Percentiles rank a stretch among this genome's conserved stretches.
These are phyloP conservation scores for Aphrophora alni DNA, from an alignment of 2,888 invertebrate genomes.

Conservation along the genomic window DNA sequence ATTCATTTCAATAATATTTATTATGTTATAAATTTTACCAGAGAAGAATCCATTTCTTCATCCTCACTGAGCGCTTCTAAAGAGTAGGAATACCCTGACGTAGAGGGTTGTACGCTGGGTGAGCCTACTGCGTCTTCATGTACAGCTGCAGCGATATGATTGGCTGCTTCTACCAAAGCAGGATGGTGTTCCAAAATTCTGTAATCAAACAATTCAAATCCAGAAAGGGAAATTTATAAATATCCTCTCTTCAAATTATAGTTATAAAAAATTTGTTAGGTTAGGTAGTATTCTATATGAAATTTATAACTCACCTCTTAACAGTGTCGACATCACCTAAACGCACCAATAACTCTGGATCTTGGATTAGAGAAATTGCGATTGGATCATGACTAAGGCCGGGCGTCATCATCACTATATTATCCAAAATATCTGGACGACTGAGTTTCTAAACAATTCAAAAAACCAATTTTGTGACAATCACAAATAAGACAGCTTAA, in stretches of 20 bases:
- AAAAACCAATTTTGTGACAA: slow-evolving; percentile 14
- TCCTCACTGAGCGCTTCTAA: slow-evolving; percentile 63
- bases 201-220: slow-evolving; percentile 23
- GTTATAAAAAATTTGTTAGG: too few species aligned
- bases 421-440: slow-evolving; percentile 65
- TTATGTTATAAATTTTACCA: too few species aligned
- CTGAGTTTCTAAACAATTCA: slow-evolving; percentile 53
- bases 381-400: slow-evolving; percentile 73
- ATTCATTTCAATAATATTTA: too few species aligned
- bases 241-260: too few species aligned
- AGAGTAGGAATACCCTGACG: slow-evolving; percentile 60
- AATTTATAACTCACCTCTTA: slow-evolving; percentile 59
- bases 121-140: slow-evolving; percentile 56
- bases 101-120: slow-evolving; percentile 46
- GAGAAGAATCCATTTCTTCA: slow-evolving; percentile 62
- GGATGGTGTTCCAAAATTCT: slow-evolving; percentile 74
- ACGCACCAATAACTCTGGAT: slow-evolving; percentile 76
- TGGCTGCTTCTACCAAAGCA: slow-evolving; percentile 71
- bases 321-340: slow-evolving; percentile 72
- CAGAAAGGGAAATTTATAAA: too few species aligned
- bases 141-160: slow-evolving; percentile 68
- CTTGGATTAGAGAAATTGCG: slow-evolving; percentile 76
- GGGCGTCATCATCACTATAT: slow-evolving; percentile 73
- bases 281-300: too few species aligned
- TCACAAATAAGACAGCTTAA: too few species aligned